These are phyloP conservation scores for Athrips mouffetella DNA, from an alignment of 2,888 invertebrate species.

Conservation along the genomic window DNA sequence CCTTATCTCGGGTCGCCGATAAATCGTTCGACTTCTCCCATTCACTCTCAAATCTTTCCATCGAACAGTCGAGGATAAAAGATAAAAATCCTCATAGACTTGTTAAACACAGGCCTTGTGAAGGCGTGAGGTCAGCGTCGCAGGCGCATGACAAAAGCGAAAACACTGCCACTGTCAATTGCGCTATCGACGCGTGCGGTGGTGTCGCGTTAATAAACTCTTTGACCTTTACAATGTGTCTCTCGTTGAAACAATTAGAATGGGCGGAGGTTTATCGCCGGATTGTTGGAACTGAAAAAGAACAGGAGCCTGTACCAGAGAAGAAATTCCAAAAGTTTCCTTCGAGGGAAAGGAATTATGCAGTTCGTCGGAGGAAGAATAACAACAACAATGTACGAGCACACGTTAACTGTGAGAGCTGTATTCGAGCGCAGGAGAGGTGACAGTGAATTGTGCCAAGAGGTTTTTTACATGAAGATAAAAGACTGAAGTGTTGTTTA, in stretches of 20 bases:
- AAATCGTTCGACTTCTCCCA: constrained; percentile 42
- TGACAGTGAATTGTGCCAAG: constrained; percentile 29
- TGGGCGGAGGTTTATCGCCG: constrained; percentile 62
- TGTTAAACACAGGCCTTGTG: constrained; percentile 38
- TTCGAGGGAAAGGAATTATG: constrained; percentile 82
- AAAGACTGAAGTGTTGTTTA: not conserved
- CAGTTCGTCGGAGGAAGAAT: constrained; percentile 78
- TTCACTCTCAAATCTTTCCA: constrained; percentile 32
- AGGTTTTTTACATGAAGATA: not conserved
- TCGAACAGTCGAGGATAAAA: constrained; percentile 35
- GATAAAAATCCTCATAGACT: constrained; percentile 23
- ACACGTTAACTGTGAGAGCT: constrained; percentile 61
- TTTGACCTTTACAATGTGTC: constrained; percentile 46
- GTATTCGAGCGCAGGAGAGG: constrained; percentile 58
- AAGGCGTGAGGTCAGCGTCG: constrained; percentile 39
- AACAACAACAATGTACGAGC: constrained; percentile 60
- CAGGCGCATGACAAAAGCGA: constrained; percentile 38
- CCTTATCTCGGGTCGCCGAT: constrained; percentile 48
- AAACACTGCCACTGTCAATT: constrained; percentile 32
- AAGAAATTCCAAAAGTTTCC: constrained; percentile 80
- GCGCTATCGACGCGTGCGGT: constrained; percentile 23
- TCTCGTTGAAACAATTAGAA: constrained; percentile 64
- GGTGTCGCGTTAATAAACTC: constrained; percentile 20
- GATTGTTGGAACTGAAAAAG: constrained; percentile 46
- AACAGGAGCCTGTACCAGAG: constrained; percentile 35